Conservation (phyloP, 1,140 invertebrate species). For the Pemphigus obesinymphae region DNA sequence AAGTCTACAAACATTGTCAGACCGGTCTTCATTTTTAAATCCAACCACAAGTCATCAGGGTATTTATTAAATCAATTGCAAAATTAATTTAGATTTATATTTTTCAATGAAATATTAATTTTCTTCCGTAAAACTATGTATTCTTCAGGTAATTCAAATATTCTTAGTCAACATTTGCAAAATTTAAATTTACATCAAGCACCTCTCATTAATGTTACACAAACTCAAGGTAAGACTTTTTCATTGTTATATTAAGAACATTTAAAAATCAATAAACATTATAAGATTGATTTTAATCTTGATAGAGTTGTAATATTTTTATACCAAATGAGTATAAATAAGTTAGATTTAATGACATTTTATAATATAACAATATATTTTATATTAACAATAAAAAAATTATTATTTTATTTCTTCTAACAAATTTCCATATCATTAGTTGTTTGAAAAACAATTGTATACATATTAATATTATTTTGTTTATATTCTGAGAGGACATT, state of each 20-base stretch:
- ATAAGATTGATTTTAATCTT: too few relatives aligned
- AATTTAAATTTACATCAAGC: constrained; percentile 39
- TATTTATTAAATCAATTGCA: neutral
- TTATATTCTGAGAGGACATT: too few relatives aligned
- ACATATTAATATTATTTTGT: too few relatives aligned
- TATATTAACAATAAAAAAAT: too few relatives aligned
- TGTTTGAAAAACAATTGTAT: too few relatives aligned
- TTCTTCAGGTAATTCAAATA: constrained; percentile 36
- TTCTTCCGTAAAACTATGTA: neutral
- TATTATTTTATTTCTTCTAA: too few relatives aligned
- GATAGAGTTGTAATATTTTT: too few relatives aligned
- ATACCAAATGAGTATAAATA: too few relatives aligned
- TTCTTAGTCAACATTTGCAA: constrained; percentile 40
- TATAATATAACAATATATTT: too few relatives aligned
- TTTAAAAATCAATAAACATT: too few relatives aligned
- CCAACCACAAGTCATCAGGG: constrained; percentile 30
- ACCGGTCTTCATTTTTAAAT: constrained; percentile 11
- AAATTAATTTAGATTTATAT: neutral
- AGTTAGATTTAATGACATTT: too few relatives aligned
- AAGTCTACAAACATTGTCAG: constrained; percentile 28
- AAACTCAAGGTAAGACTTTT: constrained; percentile 17
- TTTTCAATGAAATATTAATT: neutral
- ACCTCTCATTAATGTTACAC: neutral
- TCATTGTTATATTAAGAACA: neutral
- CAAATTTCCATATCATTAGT: too few relatives aligned